Evolutionary conservation across 2,888 invertebrate species (phyloP).

Genomic region (Stenurella melanura): DNA sequence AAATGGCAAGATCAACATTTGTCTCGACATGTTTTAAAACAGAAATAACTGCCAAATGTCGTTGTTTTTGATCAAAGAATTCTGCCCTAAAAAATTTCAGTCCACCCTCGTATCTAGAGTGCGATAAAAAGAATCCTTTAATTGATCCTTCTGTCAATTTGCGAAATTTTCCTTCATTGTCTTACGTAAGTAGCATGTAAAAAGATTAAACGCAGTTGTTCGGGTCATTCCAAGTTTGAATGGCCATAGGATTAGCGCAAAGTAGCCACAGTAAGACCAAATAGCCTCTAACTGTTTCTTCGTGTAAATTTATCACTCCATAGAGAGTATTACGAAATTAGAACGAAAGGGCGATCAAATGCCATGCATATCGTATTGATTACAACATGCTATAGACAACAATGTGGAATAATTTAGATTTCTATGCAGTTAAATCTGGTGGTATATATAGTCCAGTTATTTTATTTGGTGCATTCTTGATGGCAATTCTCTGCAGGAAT

Average conservation of each 20-base stretch:
- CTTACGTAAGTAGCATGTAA: conserved; percentile 5
- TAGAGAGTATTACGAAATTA: conserved; percentile 8
- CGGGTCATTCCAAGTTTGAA: not conserved
- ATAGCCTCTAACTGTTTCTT: conserved; percentile 9
- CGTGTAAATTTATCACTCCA: conserved; percentile 14
- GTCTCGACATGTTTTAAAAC: no score
- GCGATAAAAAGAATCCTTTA: conserved; percentile 2
- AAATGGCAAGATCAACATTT: no score
- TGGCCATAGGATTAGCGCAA: not conserved
- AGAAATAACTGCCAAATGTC: no score
- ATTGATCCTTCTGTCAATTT: not conserved
- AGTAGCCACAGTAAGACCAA: conserved; percentile 14
- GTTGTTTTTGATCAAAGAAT: no score
- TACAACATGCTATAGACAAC: conserved; percentile 12
- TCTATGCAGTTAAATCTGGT: not conserved
- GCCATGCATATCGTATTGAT: conserved; percentile 35
- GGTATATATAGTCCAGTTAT: not conserved
- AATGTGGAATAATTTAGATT: conserved; percentile 8
- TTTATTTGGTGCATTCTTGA: no score
- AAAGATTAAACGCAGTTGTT: conserved; percentile 21
- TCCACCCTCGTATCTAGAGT: no score
- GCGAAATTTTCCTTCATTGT: not conserved
- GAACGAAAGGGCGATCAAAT: conserved; percentile 31
- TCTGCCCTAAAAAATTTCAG: no score
- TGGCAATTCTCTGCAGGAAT: no score